A percentile compares a stretch with the other conserved stretches of the same genome.
These are phyloP conservation scores for Riparia riparia DNA, from an alignment of 2,113 vertebrate species.

Conservation along the genomic window DNA sequence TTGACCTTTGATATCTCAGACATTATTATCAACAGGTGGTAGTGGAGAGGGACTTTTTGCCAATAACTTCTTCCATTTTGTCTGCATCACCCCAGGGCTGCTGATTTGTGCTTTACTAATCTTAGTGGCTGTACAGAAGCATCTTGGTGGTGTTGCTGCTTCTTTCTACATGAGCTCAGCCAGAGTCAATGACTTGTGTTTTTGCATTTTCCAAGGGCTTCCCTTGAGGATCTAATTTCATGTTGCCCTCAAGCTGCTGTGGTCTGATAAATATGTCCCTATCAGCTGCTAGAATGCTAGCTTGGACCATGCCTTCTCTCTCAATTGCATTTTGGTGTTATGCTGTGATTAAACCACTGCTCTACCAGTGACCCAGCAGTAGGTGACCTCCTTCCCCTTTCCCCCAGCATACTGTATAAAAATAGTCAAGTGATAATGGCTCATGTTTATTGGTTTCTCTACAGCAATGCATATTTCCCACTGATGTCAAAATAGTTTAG, in stretches of 20 bases:
- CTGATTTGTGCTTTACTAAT: background rate
- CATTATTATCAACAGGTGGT: background rate
- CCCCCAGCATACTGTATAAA: background rate
- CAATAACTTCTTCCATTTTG: background rate
- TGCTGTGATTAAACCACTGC: background rate
- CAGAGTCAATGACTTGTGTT: background rate
- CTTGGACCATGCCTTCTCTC: background rate
- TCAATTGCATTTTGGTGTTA: background rate
- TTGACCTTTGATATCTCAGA: background rate
- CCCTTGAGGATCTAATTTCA: background rate
- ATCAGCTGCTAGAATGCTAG: background rate
- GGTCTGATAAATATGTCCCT: background rate
- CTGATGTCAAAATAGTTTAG: conserved; percentile 4
- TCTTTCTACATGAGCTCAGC: background rate
- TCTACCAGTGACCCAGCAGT: background rate
- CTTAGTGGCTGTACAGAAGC: background rate
- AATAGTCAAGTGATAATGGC: background rate
- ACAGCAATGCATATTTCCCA: background rate
- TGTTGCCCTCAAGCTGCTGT: background rate
- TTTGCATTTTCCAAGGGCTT: background rate
- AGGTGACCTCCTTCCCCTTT: background rate
- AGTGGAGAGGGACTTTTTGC: background rate
- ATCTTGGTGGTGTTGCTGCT: background rate
- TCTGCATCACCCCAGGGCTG: background rate
- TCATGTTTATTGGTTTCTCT: background rate